Evolutionary conservation across 2,888 invertebrate species (phyloP), one percentile per base, ranked within the genome.

Genomic region (Cordilura impudica): DNA sequence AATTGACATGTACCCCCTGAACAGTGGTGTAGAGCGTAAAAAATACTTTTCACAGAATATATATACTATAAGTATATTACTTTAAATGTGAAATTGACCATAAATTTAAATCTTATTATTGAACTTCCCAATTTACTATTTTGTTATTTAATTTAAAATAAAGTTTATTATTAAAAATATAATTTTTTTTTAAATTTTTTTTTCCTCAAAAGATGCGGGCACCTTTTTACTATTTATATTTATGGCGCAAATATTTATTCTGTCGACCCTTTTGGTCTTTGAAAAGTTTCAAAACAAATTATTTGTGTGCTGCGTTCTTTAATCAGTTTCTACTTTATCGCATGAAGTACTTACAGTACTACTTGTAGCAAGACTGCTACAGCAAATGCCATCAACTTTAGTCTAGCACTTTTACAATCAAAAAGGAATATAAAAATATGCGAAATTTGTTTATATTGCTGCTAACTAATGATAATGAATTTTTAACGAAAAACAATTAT

Each of bases 321-420:
- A 31, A 14, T 5, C 54, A 54, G 29, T 54, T 54, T 31, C 16
- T 54, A 31, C 54, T 31, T 54, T 31, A 54, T 31, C 18, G 31
- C 31, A 54, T 54, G 31, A 31, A 18, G 31, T 54, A 16, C 18
- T 31, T 4, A 2, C 16, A 54, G 4, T 54, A 16, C 54, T 19
- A 3, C 8, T 6, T 31, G 18, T 29, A 21, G 8, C 16, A 18
- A 54, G 18, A 23, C 12, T 10, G 18, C 29, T 31, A 18, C 31
- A 18, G 18, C 16, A 54, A 31, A 31, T 31, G 12, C 31, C 54
- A 54, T 54, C 18, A 54, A 31, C 54, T 18, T 54, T 54, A 54
- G 4, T 31, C 18, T 10, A 6, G 18, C 31, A 19, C 1, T 31
- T 21, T 53, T 1, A 12, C 2, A 8, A 16, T n/a, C 0, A 19